Percentiles rank a stretch among this genome's conserved stretches.
Conservation (phyloP, 2,797 vertebrate species). For the Selene dorsalis region DNA sequence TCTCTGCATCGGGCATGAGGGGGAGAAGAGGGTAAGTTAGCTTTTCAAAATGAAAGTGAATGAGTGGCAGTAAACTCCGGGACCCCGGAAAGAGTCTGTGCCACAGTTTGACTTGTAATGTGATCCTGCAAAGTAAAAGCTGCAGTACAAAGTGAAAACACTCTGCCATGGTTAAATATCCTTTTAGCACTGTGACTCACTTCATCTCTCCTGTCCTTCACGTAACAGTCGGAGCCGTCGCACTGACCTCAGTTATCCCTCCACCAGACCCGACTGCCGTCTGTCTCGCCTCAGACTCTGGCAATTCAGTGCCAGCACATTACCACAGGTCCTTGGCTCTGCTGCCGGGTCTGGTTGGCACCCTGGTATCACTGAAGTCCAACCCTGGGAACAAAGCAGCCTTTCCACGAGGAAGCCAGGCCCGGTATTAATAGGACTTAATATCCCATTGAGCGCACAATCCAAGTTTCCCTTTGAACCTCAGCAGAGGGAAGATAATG, state of each 20-base stretch:
- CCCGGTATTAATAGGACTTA: slow-evolving; percentile 61
- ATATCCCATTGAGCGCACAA: slow-evolving; percentile 51
- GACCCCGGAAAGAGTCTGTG: slow-evolving; percentile 39
- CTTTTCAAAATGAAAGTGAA: slow-evolving; percentile 59
- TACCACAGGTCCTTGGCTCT: slow-evolving; percentile 70
- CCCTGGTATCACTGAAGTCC: slow-evolving; percentile 66
- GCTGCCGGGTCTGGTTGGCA: slow-evolving; percentile 69
- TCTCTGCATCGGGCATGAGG: slow-evolving; percentile 41
- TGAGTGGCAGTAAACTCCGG: slow-evolving; percentile 51
- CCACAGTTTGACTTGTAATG: slow-evolving; percentile 54
- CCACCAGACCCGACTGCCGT: slow-evolving; percentile 76
- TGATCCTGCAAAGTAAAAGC: slow-evolving; percentile 53
- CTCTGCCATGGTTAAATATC: slow-evolving; percentile 46
- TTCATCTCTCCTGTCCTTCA: slow-evolving; percentile 50
- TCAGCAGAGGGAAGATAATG: slow-evolving; percentile 4
- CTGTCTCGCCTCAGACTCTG: slow-evolving; percentile 68
- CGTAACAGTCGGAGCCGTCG: slow-evolving; percentile 81
- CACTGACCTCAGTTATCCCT: slow-evolving; percentile 86
- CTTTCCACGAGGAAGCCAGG: slow-evolving; percentile 57
- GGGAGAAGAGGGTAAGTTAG: slow-evolving; percentile 40
- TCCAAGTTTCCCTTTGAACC: slow-evolving; percentile 54
- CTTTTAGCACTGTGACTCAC: slow-evolving; percentile 45
- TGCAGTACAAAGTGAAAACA: slow-evolving; percentile 43
- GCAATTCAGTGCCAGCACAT: slow-evolving; percentile 60
- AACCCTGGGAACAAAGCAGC: slow-evolving; percentile 66